Evolutionary conservation across 2,888 invertebrate genomes (phyloP), one percentile per base, ranked within the genome.

Genomic region (Callyntrura sp.): DNA sequence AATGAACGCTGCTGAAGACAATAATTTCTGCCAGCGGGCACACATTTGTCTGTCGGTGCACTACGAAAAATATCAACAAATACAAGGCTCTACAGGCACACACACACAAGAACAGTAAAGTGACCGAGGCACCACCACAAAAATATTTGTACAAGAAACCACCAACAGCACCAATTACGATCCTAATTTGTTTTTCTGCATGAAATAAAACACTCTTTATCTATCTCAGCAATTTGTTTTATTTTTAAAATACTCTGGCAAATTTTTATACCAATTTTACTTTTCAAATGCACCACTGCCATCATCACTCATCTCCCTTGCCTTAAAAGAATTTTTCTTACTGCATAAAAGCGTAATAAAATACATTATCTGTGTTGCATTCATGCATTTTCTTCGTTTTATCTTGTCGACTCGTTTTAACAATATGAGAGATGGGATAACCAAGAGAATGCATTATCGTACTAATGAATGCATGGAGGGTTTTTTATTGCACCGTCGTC

Each of bases 381-480:
- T 51, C 8, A 73, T 73, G 73, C 73, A 73, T 73, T 73, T 73
- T 70, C 35, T 70, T n/a, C n/a, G n/a, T n/a, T n/a, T 65, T 60
- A 68, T 68, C 28, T 68, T n/a, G n/a, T n/a, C n/a, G n/a, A n/a
- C 14, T 14, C 14, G 14, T 35, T n/a, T 3, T 25, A 28, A 28
- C 9, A 68, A n/a, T 8, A 68, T 12, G n/a, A 3, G 43, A 68
- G n/a, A 76, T 48, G 25, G 25, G 48, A 76, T 23, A 28, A 60
- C 62, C 43, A 23, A 17, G 4, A 62, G 62, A 3, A 20, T 28
- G 57, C 25, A 43, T 14, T n/a, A n/a, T n/a, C n/a, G n/a, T n/a
- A n/a, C n/a, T n/a, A n/a, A 23, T 73, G 45, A 57, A 17, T 60
- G 81, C 62, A 82, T 23, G 55, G 55, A 82, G 82, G 62, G 62